Base-by-base conservation (phyloP, 1,140 invertebrate genomes). In the Camponotus pennsylvanicus region DNA sequence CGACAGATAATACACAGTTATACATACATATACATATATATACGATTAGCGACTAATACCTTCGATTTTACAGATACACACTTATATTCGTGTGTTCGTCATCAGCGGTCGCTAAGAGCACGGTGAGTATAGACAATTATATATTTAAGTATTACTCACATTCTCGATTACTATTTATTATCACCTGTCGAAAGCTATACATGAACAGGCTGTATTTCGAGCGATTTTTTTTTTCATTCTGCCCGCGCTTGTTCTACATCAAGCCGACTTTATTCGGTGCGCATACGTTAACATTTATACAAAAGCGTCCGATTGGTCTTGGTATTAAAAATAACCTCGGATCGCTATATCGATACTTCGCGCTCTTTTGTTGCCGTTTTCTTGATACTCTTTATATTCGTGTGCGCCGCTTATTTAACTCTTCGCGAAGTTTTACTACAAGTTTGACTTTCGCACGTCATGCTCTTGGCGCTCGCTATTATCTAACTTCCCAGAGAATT, bases 321-420 rank as follows among this genome's bases (percentile, higher is more conserved):
- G 94, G 94, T 95, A 95, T 95, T 95, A 95, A 95, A 95, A 95
- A 95, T 95, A 95, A 95, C 95, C 95, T 95, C 94, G 95, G 94
- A 93, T 92, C 91, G 92, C 92, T 88, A 40, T 87, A 61, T 89
- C 63, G 76, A 91, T 4, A 52, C 85, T 87, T 90, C 84, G 87
- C 90, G 87, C 34, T 86, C 64, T 82, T 11, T 78, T 52, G 42
- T 45, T 63, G 13, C n/a, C 83, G 34, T 82, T 70, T 77, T 70
- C 83, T 75, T 78, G 52, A 83, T 80, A 83, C 21, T 80, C 75
- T 57, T 89, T 75, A 77, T 78, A 75, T 76, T 75, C 61, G 70
- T 83, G 75, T 83, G 66, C 70, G 49, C 75, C 70, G 86, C 71
- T 88, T 55, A 32, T 79, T 61, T 76, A 78, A 73, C 66, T 91